These are phyloP conservation scores for Brienomyrus longianalis DNA, from an alignment of 2,113 vertebrate genomes.

Conservation along the genomic window DNA sequence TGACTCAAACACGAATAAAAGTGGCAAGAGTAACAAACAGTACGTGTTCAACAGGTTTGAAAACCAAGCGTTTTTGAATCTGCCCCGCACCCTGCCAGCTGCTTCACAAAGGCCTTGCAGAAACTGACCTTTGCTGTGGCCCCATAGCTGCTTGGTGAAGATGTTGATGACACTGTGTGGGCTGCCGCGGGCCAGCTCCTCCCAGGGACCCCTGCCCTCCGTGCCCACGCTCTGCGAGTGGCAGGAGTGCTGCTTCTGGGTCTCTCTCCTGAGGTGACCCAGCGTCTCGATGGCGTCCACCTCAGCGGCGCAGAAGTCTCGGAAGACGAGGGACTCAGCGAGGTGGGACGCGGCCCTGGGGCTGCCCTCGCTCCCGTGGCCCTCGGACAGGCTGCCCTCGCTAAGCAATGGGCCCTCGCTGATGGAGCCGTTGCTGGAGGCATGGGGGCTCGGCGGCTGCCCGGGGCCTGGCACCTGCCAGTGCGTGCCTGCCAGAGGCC, in stretches of 20 bases:
- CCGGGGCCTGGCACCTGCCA: conserved; percentile 29
- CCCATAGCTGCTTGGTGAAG: conserved; percentile 79
- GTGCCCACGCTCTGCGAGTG: conserved; percentile 42
- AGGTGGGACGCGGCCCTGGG: conserved; percentile 40
- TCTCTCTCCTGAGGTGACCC: conserved; percentile 79
- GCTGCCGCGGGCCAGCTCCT: conserved; percentile 85
- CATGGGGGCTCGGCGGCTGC: conserved; percentile 27
- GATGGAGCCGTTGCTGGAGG: conserved; percentile 78
- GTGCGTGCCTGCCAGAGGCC: conserved; percentile 46
- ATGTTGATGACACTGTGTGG: conserved; percentile 94
- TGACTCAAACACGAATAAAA: background rate
- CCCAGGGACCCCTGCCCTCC: conserved; percentile 68
- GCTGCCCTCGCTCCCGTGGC: conserved; percentile 44
- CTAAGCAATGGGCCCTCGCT: conserved; percentile 84
- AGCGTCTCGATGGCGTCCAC: conserved; percentile 62
- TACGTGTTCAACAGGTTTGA: background rate
- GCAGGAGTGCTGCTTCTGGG: conserved; percentile 65
- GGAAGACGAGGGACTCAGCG: conserved; percentile 54
- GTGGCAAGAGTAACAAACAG: background rate
- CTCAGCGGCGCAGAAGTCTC: conserved; percentile 59
- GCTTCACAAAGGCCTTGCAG: background rate
- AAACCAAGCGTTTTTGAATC: background rate
- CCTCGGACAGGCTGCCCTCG: conserved; percentile 75
- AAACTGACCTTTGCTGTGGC: conserved; percentile 70
- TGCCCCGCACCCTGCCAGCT: background rate